Percentiles rank a stretch among this genome's conserved stretches.
Evolutionary conservation across 2,888 invertebrate species (phyloP).

Genomic region (Cataglyphis cursor): DNA sequence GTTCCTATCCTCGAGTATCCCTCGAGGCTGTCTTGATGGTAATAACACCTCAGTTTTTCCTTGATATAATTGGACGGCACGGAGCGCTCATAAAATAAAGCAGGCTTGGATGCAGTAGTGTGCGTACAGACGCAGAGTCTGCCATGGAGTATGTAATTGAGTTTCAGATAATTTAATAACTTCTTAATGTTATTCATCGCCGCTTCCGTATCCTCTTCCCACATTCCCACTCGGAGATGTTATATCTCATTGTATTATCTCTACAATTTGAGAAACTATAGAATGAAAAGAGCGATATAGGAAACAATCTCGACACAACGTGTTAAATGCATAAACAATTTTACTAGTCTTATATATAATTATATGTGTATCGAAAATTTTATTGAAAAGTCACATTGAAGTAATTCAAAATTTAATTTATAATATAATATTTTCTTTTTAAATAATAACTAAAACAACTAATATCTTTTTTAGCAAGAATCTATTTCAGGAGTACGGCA

Average conservation of each 20-base stretch:
- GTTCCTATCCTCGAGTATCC: slow-evolving; percentile 38
- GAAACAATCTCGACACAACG: slow-evolving; percentile 5
- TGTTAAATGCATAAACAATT: neutral
- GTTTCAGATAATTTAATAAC: slow-evolving; percentile 63
- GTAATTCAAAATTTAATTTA: slow-evolving; percentile 2
- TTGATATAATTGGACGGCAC: slow-evolving; percentile 60
- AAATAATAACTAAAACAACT: slow-evolving; percentile 1
- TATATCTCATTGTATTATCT: slow-evolving; percentile 31
- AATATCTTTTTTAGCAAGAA: neutral
- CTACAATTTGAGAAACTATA: slow-evolving; percentile 15
- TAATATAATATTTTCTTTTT: neutral
- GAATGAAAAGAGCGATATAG: slow-evolving; percentile 20
- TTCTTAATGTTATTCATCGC: slow-evolving; percentile 58
- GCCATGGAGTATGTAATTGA: slow-evolving; percentile 46
- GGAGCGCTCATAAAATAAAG: slow-evolving; percentile 50
- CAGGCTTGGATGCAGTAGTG: neutral
- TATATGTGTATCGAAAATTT: neutral
- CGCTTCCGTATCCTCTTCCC: slow-evolving; percentile 23
- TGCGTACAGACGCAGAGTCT: neutral
- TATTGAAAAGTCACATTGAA: neutral
- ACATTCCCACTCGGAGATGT: slow-evolving; percentile 24
- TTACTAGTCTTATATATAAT: too few relatives aligned
- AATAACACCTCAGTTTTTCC: slow-evolving; percentile 59
- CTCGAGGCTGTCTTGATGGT: slow-evolving; percentile 2
- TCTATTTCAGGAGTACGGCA: neutral